Conservation (phyloP, 2,113 vertebrate species). For the Coreoperca whiteheadi region DNA sequence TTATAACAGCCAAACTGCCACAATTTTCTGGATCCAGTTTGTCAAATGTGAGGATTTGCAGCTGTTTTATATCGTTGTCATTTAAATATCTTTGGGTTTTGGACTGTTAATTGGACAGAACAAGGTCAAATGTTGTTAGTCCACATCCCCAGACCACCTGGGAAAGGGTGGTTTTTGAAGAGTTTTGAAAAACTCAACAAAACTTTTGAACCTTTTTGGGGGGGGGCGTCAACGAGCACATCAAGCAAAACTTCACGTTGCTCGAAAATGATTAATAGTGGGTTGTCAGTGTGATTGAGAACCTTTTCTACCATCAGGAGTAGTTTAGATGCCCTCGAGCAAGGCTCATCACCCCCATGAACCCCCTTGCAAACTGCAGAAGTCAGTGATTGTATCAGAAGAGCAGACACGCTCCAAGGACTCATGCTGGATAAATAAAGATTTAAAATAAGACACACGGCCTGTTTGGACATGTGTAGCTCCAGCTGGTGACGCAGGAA, state of each 20-base stretch:
- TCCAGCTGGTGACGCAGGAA: background rate
- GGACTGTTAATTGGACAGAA: background rate
- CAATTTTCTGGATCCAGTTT: background rate
- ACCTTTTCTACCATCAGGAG: background rate
- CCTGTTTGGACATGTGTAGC: conserved; percentile 25
- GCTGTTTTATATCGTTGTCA: background rate
- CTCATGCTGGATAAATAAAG: background rate
- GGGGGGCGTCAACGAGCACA: background rate
- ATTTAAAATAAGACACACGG: background rate
- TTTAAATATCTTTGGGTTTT: background rate
- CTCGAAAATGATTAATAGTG: background rate
- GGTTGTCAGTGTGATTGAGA: background rate
- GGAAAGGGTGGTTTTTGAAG: background rate
- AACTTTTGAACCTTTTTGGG: background rate
- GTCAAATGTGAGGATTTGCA: background rate
- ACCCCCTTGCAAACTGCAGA: background rate
- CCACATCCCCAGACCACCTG: background rate
- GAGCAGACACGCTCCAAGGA: background rate
- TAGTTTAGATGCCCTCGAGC: background rate
- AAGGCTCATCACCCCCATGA: background rate
- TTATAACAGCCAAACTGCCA: background rate
- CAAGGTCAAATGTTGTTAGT: background rate
- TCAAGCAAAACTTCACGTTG: background rate
- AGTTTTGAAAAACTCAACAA: background rate
- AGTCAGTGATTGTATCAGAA: background rate